Percentiles rank a stretch among this genome's conserved stretches.
Evolutionary conservation across 1,140 invertebrate species (phyloP).

Genomic region (Papilio helenus): DNA sequence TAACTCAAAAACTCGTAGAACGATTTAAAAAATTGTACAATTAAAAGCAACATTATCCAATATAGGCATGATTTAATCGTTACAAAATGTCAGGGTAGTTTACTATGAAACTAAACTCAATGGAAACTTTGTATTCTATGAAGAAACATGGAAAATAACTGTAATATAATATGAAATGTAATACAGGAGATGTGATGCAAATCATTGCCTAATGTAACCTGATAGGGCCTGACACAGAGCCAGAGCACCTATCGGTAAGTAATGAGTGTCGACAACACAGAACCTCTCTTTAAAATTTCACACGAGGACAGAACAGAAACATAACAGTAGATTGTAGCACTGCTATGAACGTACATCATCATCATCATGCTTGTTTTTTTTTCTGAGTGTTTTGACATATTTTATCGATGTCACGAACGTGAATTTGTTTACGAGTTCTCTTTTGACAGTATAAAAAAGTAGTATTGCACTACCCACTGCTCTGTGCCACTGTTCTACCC

Average conservation of each 20-base stretch:
- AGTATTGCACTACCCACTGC: background rate
- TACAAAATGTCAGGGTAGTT: too few species aligned
- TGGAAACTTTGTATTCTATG: background rate
- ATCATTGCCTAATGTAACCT: background rate
- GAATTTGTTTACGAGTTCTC: too few species aligned
- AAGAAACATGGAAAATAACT: background rate
- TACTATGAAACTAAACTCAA: background rate
- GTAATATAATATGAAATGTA: background rate
- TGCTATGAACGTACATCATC: background rate
- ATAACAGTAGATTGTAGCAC: background rate
- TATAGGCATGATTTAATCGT: too few species aligned
- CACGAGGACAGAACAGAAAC: background rate
- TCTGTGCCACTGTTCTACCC: background rate
- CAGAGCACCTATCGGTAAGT: background rate
- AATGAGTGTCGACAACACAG: slow-evolving; percentile 1
- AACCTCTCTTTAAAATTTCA: background rate
- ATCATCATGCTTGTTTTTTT: too few species aligned
- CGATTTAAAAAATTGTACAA: too few species aligned
- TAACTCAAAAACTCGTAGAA: too few species aligned
- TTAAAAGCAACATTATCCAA: too few species aligned
- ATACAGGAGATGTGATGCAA: background rate
- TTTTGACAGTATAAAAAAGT: too few species aligned
- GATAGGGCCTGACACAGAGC: background rate
- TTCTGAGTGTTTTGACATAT: too few species aligned
- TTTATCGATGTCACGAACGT: too few species aligned